Evolutionary conservation across 1,140 invertebrate genomes (phyloP), one percentile per base, ranked within the genome.

Genomic region (Drosophila ohnishii): DNA sequence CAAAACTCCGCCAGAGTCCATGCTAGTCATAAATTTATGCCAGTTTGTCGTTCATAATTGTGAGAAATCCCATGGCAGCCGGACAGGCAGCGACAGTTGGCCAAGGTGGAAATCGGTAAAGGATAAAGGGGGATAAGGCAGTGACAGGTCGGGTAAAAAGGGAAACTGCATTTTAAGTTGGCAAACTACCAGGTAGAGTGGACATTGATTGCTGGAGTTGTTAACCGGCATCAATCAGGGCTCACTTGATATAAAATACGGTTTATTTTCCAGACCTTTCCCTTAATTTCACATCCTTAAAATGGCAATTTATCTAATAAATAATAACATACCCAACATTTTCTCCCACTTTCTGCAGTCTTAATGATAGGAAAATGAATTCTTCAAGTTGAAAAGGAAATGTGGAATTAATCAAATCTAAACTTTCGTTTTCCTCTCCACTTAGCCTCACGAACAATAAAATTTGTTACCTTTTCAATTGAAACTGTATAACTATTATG

Each of bases 401-500:
- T 65, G 28, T 35, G 16, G 0, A 40, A 40, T 71, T 50, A 78
- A 72, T 63, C 35, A 64, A 58, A 63, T 22, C 19, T 22, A 19
- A 53, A 42, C 57, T 71, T 78, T 71, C 40, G 47, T 45, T 71
- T 63, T 37, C 2, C 8, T 13, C 28, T 7, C 34, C 28, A n/a
- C 32, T 55, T 39, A 5, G 28, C 4, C 25, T 5, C 39, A 53
- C 35, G 16, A 25, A 55, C 42, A 79, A 73, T 78, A 22, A 80
- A 76, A 80, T 84, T 76, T 64, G 81, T 73, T 50, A 63, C 65
- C 70, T 62, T 82, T 67, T 75, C 75, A 72, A 75, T 85, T 78
- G 73, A 80, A 64, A 56, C 51, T 44, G 47, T 84, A 50, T 45
- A 61, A 64, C 69, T 70, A 61, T 85, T 64, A 67, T 60, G 63